Percentiles rank a stretch among this genome's conserved stretches.
phyloP scores from a whole-genome alignment of 2,797 vertebrate species.

The Pseudomugil tenellus region DNA sequence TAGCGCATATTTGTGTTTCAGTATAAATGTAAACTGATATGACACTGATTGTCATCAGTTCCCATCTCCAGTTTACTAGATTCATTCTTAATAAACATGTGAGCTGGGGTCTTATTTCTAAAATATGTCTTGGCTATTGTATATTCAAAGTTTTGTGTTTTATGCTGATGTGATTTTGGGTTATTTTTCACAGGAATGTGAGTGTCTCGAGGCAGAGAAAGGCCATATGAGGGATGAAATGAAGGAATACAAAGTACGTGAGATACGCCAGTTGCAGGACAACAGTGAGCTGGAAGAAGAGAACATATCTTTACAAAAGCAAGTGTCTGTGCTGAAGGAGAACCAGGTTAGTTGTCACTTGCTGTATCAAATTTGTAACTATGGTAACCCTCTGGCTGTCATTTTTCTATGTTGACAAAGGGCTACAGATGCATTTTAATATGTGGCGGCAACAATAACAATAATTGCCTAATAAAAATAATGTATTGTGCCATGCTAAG shows the following conservation, averaged over 20 bases:
- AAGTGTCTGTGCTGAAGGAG: slow-evolving; percentile 87
- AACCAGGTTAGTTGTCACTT: slow-evolving; percentile 82
- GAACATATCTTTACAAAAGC: slow-evolving; percentile 88
- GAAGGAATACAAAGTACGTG: slow-evolving; percentile 86
- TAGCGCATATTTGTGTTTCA: slow-evolving; percentile 42
- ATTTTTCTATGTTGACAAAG: neutral
- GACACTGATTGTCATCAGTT: neutral
- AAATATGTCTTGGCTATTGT: neutral
- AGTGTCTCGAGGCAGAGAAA: slow-evolving; percentile 84
- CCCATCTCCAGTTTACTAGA: neutral
- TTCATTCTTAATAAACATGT: neutral
- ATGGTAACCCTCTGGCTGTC: neutral
- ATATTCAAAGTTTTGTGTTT: neutral
- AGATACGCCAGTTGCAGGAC: slow-evolving; percentile 86
- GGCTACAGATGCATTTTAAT: no score
- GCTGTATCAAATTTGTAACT: neutral
- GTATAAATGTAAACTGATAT: neutral
- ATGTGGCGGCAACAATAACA: no score
- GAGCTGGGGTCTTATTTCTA: neutral
- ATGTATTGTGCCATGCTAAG: no score
- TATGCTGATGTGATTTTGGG: slow-evolving; percentile 6
- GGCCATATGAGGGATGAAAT: slow-evolving; percentile 83
- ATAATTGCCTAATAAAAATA: no score
- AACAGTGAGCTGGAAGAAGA: slow-evolving; percentile 88
- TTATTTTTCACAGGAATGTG: slow-evolving; percentile 79